phyloP scores from a whole-genome alignment of 2,797 vertebrate genomes.

The Rhinatrema bivittatum region DNA sequence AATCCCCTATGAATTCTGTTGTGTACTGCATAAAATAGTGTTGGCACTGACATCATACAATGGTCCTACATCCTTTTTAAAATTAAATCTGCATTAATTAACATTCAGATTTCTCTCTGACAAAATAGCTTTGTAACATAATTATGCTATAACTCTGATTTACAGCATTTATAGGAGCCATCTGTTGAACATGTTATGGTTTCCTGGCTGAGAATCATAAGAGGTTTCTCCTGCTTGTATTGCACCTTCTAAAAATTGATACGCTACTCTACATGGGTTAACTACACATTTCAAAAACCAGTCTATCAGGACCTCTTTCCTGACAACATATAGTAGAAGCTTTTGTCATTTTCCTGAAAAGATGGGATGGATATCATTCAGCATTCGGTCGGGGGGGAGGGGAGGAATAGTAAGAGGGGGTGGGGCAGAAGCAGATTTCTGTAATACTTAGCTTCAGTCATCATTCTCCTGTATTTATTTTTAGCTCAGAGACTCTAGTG shows the following conservation, averaged over 20 bases:
- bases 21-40: no score
- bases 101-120: background rate
- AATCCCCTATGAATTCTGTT: no score
- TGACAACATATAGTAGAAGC: background rate
- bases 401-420: background rate
- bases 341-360: background rate
- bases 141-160: no score
- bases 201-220: background rate
- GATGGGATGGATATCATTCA: background rate
- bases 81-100: background rate
- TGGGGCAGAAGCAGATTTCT: background rate
- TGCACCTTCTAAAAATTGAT: background rate
- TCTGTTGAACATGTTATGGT: no score
- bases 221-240: no score
- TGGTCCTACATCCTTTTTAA: no score
- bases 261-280: constrained; percentile 14
- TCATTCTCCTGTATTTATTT: no score
- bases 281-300: background rate
- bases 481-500: no score
- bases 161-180: no score
- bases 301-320: background rate
- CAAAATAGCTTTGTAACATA: background rate
- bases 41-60: no score
- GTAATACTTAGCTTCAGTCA: no score
- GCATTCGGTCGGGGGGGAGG: no score